Percentiles rank a stretch among this genome's conserved stretches.
phyloP scores from a whole-genome alignment of 2,113 vertebrate genomes.

The Misgurnus anguillicaudatus region DNA sequence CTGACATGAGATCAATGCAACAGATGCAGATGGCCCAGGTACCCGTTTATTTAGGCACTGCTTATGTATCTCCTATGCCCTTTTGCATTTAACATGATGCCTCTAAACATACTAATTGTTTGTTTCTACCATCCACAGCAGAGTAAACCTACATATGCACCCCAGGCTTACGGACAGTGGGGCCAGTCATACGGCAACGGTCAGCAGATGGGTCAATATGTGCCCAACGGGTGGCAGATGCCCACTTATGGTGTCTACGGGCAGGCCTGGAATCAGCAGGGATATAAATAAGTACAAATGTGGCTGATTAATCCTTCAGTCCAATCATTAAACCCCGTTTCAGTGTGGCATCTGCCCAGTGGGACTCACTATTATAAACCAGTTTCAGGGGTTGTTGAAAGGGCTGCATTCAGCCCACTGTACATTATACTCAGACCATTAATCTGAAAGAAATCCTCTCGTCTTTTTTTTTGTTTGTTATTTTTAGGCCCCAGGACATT shows the following conservation, averaged over 20 bases:
- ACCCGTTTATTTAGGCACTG: conserved; percentile 11
- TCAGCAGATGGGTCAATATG: conserved; percentile 92
- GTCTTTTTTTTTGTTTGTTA: conserved; percentile 43
- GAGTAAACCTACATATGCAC: conserved; percentile 90
- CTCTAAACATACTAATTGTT: not conserved
- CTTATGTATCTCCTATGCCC: not conserved
- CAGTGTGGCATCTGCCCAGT: conserved; percentile 44
- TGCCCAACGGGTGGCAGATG: conserved; percentile 97
- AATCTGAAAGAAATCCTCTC: conserved; percentile 36
- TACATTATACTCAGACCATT: conserved; percentile 57
- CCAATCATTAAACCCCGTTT: conserved; percentile 24
- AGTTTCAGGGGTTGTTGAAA: conserved; percentile 37
- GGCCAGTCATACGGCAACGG: conserved; percentile 94
- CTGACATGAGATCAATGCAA: conserved; percentile 89
- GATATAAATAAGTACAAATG: conserved; percentile 87
- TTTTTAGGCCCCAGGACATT: conserved; percentile 36
- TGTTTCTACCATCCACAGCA: conserved; percentile 66
- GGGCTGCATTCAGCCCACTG: conserved; percentile 50
- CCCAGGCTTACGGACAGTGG: conserved; percentile 93
- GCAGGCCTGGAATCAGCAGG: conserved; percentile 95
- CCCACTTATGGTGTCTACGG: conserved; percentile 92
- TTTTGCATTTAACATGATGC: not conserved
- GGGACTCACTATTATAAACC: conserved; percentile 45
- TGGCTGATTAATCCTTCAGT: conserved; percentile 46
- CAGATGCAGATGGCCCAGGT: conserved; percentile 82